Evolutionary conservation across 2,888 invertebrate species (phyloP).

Genomic region (Phengaris arion): DNA sequence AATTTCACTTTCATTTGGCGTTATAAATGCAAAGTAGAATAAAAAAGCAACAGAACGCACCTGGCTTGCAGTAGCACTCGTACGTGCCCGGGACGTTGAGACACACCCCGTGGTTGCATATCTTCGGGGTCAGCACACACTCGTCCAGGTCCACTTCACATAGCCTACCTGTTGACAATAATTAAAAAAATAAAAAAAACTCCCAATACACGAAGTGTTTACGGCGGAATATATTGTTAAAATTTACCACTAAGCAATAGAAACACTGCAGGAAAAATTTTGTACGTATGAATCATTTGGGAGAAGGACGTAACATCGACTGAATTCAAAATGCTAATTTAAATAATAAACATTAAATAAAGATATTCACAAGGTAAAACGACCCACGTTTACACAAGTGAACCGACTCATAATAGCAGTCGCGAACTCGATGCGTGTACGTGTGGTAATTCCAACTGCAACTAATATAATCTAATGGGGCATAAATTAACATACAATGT

Average conservation of each 20-base stretch:
- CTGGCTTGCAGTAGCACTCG: conserved; percentile 92
- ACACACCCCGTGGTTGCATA: conserved; percentile 91
- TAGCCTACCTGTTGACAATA: conserved; percentile 63
- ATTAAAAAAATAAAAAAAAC: conserved; percentile 31
- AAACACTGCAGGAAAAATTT: conserved; percentile 26
- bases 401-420: conserved; percentile 39
- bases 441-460: conserved; percentile 14
- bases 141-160: conserved; percentile 87
- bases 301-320: conserved; percentile 26
- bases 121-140: conserved; percentile 79
- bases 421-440: neutral
- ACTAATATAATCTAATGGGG: conserved; percentile 17
- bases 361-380: conserved; percentile 47
- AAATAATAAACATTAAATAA: conserved; percentile 41
- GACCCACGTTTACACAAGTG: conserved; percentile 57
- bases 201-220: neutral
- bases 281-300: conserved; percentile 27
- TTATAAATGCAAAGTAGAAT: neutral
- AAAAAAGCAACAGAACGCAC: conserved; percentile 42
- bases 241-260: conserved; percentile 29
- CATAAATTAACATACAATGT: conserved; percentile 27
- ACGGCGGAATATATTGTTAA: neutral
- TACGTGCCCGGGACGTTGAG: conserved; percentile 86
- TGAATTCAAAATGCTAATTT: conserved; percentile 30
- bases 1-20: neutral